Evolutionary conservation across 1,140 invertebrate species (phyloP).

Genomic region (Zeugodacus cucurbitae): DNA sequence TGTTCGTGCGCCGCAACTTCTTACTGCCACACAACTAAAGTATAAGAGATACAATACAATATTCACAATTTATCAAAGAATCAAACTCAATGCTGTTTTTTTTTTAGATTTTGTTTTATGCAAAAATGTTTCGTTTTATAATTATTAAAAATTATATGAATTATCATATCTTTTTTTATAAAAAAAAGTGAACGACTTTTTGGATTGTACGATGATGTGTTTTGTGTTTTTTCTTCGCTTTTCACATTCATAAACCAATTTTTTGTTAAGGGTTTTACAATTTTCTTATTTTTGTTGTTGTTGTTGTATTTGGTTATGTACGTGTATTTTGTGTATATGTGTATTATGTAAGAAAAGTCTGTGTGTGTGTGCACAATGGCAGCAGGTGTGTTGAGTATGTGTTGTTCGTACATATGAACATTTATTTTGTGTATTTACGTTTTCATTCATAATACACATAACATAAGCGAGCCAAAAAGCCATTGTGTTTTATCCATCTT

Average conservation of each 20-base stretch:
- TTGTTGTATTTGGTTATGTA: too few relatives aligned
- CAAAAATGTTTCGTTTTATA: conserved; percentile 4
- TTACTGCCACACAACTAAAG: not conserved
- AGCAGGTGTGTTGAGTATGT: not conserved
- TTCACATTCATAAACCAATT: not conserved
- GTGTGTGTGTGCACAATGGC: not conserved
- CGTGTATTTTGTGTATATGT: not conserved
- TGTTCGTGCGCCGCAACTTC: not conserved
- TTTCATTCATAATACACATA: conserved; percentile 1
- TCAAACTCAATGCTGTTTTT: not conserved
- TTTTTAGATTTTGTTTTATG: conserved; percentile 1
- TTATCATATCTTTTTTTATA: conserved; percentile 6
- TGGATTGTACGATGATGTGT: conserved; percentile 5
- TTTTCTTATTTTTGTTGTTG: too few relatives aligned
- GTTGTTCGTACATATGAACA: not conserved
- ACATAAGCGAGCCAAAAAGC: not conserved
- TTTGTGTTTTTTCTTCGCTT: not conserved
- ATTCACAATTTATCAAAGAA: conserved; percentile 11
- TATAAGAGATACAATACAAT: not conserved
- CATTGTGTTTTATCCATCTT: not conserved
- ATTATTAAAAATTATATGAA: conserved; percentile 24
- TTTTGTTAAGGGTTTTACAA: not conserved
- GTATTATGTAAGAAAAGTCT: not conserved
- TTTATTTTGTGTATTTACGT: not conserved
- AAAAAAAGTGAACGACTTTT: conserved; percentile 14